Base-by-base conservation (phyloP, 2,113 vertebrate species). In the Mustela lutreola region DNA sequence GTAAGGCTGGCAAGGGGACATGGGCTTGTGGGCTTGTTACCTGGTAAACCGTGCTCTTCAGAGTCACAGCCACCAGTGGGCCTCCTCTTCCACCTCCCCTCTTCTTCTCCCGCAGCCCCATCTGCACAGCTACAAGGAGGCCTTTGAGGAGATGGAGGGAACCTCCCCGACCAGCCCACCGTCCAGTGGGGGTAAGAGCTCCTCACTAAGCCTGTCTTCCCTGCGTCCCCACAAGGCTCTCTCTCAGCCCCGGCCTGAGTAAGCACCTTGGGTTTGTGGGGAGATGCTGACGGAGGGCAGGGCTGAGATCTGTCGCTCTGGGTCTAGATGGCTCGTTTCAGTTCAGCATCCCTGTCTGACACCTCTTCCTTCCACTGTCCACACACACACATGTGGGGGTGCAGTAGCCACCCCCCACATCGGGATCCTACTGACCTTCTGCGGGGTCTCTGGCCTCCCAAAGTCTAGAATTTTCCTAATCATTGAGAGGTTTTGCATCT, bases 71-170 rank as follows among this genome's bases (percentile, higher is more conserved):
- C 58, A 42, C 18, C 89, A 8, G 3, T 75, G 28, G 73, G 24
- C 60, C 26, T 26, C 60, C 33, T 33, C 22, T 10, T 42, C 31
- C 36, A 2, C 21, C 26, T 19, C n/a, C 76, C 21, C 82, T 97
- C 60, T 58, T 98, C 75, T 97, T 76, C 60, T 85, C 85, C 86
- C 45, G 1, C 98, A 99, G 99, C 99, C 99, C 98, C 99, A 99
- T 96, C 99, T 99, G 98, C 99, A 99, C 98, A 99, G 99, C 98
- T 99, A 99, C 98, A 99, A 99, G 88, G 99, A 99, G 89, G 99
- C 99, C 91, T 99, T 99, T 0, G 99, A 99, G 97, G 99, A 99
- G 98, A 98, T 99, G 97, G 99, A 99, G 7, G 99, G 99, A 87
- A 98, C 98, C 26, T 94, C 98, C 2, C 98, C 99, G 0, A 97